These are phyloP conservation scores for Beroe forskalii DNA, from an alignment of 37 sponge, comb jelly and placozoan species.

Conservation along the genomic window DNA sequence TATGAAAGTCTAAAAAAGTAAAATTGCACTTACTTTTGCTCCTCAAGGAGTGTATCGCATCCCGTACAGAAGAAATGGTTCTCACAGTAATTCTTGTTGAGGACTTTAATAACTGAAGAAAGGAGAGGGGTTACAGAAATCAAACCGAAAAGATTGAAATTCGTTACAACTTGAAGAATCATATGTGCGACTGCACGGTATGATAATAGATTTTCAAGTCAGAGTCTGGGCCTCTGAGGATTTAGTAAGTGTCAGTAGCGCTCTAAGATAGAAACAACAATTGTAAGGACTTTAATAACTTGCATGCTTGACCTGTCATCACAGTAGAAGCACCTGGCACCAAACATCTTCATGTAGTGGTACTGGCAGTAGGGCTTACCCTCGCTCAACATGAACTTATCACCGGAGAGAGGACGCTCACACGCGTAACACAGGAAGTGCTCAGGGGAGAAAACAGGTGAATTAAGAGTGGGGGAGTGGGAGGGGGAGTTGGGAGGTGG, in stretches of 20 bases:
- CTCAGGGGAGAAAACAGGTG: not conserved
- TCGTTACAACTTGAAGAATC: no score
- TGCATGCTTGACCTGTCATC: constrained; percentile 44
- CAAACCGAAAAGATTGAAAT: no score
- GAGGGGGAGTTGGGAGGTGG: not conserved
- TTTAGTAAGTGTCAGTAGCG: no score
- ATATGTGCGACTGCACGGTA: no score
- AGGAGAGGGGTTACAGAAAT: no score
- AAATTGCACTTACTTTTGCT: constrained; percentile 32
- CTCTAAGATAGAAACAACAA: no score
- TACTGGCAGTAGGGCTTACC: constrained; percentile 37
- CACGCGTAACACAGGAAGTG: constrained; percentile 53
- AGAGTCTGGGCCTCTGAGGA: no score
- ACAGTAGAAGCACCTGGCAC: constrained; percentile 40
- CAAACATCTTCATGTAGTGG: constrained; percentile 42
- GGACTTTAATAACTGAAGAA: constrained; percentile 14
- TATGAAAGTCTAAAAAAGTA: not conserved
- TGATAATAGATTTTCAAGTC: no score
- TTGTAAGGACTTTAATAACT: no score
- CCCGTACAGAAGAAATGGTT: constrained; percentile 54
- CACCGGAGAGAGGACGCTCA: constrained; percentile 21
- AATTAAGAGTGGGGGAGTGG: not conserved
- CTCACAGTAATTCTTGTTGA: constrained; percentile 51
- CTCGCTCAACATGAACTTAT: constrained; percentile 58
- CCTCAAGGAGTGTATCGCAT: constrained; percentile 39